Evolutionary conservation across 2,888 invertebrate genomes (phyloP), one percentile per base, ranked within the genome.

Genomic region (Lycia hirtaria): DNA sequence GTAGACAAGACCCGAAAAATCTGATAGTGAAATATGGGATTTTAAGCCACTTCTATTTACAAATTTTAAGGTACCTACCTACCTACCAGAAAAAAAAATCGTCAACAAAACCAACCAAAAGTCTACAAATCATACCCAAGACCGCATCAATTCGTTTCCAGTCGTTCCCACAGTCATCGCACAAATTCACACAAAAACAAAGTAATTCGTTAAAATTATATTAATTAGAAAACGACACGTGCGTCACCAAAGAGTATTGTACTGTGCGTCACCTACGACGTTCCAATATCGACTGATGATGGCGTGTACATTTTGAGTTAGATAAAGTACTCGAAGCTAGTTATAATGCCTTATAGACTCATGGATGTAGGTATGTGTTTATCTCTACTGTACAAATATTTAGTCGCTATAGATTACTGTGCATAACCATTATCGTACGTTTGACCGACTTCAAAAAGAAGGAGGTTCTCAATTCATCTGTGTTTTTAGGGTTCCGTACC

Each of bases 101-200:
- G 4, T n/a, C n/a, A 4, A 4, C 15, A 49, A 38, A 26, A 7
- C 7, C 4, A 19, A 40, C 28, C 17, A 26, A 14, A 43, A n/a
- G 2, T 17, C 28, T 1, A 1, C 20, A 10, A 5, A 19, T 67
- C 71, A 51, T 72, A 73, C 73, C 72, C 70, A 71, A 10, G 68
- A 68, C 19, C 56, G 49, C 20, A 71, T 61, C 15, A 69, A 22
- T 28, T 69, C 69, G 12, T 53, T 60, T 28, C 68, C 71, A 3
- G n/a, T 12, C 10, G 9, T 15, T 26, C 41, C 41, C 0, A 62
- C 60, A 0, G 65, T 64, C 72, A 71, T 71, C 24, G 33, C 40
- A 26, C 32, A 43, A 19, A 33, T 14, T n/a, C 1, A 24, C 37
- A 26, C 22, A 7, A 26, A 22, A 56, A 45, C 3, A 30, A 30